Evolutionary conservation across 2,888 invertebrate genomes (phyloP), one percentile per base, ranked within the genome.

Genomic region (Microchrysa polita): DNA sequence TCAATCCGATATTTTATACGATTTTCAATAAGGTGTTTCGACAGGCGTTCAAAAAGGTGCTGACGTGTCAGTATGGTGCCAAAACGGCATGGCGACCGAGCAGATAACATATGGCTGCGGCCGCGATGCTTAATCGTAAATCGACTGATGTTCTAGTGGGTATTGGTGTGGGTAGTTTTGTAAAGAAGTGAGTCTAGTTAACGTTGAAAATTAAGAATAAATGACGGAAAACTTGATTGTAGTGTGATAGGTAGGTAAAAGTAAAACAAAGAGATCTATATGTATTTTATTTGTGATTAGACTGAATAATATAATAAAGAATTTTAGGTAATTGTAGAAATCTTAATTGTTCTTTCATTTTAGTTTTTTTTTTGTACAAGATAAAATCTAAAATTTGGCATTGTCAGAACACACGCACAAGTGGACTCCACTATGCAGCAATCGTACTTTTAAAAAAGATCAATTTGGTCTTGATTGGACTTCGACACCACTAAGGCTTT

Each of bases 1-100:
- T 97, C 42, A 97, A 97, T 86, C 97, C 97, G 0, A 93, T 97
- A 80, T 96, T 97, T 86, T 97, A 97, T 83, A 97, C 97, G 23
- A 95, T 96, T 80, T 97, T 97, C 85, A 97, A 97, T 85, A 95
- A 95, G 82, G 93, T 95, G 74, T 97, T 97, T 85, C 88, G 96
- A 55, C 93, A 95, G 82, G 94, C 96, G 0, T 96, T 96, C 83
- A 93, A 94, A 82, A 93, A 93, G 83, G 93, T 96, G 10, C 84
- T 96, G 73, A 84, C 91, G 74, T 96, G 95, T 84, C 88, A 90
- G 78, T 94, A 93, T 55, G 65, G 73, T 27, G 55, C 52, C 9
- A 72, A 72, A 48, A 14, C 72, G 9, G 48, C 44, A 16, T 72
- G 72, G 72, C 42, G 72, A 18, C 69, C 69, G 42, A 69, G 20